Percentiles rank a stretch among this genome's conserved stretches.
Evolutionary conservation across 2,888 invertebrate species (phyloP).

Genomic region (Phrixothrix hirtus): DNA sequence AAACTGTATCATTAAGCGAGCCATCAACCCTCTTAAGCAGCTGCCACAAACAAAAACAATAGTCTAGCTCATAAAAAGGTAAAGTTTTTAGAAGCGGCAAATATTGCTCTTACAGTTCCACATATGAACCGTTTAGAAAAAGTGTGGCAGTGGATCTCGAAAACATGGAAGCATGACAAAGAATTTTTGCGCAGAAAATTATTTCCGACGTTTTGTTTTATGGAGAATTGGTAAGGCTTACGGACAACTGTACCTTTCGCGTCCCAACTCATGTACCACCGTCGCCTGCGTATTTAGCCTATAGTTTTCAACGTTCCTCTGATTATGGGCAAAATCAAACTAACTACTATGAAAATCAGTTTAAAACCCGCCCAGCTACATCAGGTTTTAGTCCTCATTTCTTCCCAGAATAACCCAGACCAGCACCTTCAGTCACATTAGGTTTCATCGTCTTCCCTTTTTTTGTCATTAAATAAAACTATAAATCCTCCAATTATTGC

Average conservation of each 20-base stretch:
- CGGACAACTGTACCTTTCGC: neutral
- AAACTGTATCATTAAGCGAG: neutral
- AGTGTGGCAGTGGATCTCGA: constrained; percentile 1
- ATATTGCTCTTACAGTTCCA: neutral
- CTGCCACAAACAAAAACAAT: neutral
- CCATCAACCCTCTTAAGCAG: neutral
- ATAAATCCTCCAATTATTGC: neutral
- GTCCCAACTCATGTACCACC: neutral
- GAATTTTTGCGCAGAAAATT: constrained; percentile 1
- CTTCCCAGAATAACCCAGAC: too few relatives aligned
- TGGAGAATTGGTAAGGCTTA: neutral
- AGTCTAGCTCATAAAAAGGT: neutral
- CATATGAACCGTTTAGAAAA: constrained; percentile 1
- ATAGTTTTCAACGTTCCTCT: too few relatives aligned
- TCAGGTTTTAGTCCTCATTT: too few relatives aligned
- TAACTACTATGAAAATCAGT: too few relatives aligned
- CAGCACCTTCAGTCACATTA: too few relatives aligned
- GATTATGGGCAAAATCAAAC: too few relatives aligned
- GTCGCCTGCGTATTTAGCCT: too few relatives aligned
- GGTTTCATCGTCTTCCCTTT: neutral
- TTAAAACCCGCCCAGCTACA: too few relatives aligned
- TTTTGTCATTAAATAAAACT: neutral
- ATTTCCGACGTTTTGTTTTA: constrained; percentile 1
- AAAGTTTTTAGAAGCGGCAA: constrained; percentile 3
- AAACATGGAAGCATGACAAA: neutral